Base-by-base conservation (phyloP, 2,797 vertebrate species). In the Necrosyrtes monachus region DNA sequence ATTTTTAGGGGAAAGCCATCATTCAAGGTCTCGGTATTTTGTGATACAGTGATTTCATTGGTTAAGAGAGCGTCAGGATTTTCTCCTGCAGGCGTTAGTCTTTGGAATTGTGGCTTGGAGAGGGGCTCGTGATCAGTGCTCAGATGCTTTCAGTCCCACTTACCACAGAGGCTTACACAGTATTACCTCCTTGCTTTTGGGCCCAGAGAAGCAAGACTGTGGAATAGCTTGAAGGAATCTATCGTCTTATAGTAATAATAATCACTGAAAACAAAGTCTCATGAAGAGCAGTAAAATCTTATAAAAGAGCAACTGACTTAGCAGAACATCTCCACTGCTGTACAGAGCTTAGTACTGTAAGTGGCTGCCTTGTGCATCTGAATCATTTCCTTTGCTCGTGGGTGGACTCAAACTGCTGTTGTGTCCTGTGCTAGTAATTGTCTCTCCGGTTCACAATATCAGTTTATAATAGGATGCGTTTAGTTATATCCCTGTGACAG, bases 1-100 rank as follows among this genome's bases (percentile, higher is more conserved):
- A 0, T 27, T 50, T 63, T 65, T 17, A 56, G 35, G n/a, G 43
- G 31, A 37, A 35, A 48, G 22, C 11, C 1, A 1, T 39, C 1
- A 0, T 25, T 88, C 15, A 30, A 30, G 13, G 37, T 28, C 0
- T 0, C 0, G 1, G 12, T 64, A 1, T 20, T 86, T 84, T 68
- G 50, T 37, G 60, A 37, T 37, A 5, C 18, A 7, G 54, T 9
- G 39, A 27, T 45, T 69, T 75, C 10, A 11, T 4, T 14, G 24
- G 13, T 64, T 46, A 33, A 43, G 51, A 50, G 65, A 69, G 18
- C 13, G 3, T 8, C 9, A 3, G 24, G 33, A n/a, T 37, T 70
- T 70, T 65, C 46, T 84, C 19, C 27, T 50, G 53, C 37, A 35
- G 72, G 18, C 1, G 0, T 80, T 39, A 41, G 15, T 33, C 50